Evolutionary conservation across 2,888 invertebrate species (phyloP).

Genomic region (Napeogenes inachia): DNA sequence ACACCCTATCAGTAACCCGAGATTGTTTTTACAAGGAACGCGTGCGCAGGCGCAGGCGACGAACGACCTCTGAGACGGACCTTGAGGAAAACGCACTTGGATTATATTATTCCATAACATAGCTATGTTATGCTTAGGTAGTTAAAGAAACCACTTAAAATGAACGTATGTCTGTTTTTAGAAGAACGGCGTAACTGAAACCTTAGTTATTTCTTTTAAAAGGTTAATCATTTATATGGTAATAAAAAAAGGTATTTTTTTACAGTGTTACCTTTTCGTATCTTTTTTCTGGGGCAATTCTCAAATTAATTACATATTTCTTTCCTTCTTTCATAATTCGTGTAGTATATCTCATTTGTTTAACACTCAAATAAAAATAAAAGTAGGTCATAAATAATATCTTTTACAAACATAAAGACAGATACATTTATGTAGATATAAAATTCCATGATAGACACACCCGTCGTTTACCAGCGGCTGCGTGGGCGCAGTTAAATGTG

Average conservation of each 20-base stretch:
- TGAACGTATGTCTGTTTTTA: too few species aligned
- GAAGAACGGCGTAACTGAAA: background rate
- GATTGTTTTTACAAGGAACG: constrained; percentile 63
- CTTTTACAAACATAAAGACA: background rate
- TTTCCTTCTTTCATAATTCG: too few species aligned
- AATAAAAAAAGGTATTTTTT: too few species aligned
- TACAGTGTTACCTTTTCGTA: too few species aligned
- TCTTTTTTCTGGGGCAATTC: too few species aligned
- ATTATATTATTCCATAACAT: constrained; percentile 33
- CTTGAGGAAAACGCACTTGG: constrained; percentile 47
- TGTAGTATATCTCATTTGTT: too few species aligned
- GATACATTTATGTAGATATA: constrained; percentile 12
- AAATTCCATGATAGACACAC: constrained; percentile 31
- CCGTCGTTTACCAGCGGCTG: constrained; percentile 28
- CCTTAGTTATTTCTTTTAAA: too few species aligned
- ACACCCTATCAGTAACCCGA: constrained; percentile 51
- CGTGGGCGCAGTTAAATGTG: constrained; percentile 29
- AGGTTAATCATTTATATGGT: too few species aligned
- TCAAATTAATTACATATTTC: too few species aligned
- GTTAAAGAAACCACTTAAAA: too few species aligned
- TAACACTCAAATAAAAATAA: background rate
- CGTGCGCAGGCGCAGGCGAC: constrained; percentile 49
- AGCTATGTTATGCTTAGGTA: background rate
- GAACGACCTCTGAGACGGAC: constrained; percentile 65
- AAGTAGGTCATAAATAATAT: background rate